Evolutionary conservation across 2,797 vertebrate genomes (phyloP).

Genomic region (Pogonophryne albipinna): DNA sequence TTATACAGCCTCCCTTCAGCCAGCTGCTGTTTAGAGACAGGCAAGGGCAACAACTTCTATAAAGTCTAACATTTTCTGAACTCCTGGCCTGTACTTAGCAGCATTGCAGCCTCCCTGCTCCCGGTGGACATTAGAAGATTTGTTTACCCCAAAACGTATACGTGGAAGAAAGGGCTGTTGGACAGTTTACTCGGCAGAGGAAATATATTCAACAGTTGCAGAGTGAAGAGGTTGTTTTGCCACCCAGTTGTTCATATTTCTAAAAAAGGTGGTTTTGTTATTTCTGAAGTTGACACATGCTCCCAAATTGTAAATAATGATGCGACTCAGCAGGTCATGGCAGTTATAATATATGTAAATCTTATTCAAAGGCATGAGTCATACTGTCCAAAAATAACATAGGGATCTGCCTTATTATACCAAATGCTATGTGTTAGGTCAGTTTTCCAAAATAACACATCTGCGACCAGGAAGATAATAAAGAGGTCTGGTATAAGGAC

Average conservation of each 20-base stretch:
- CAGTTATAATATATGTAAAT: conserved; percentile 50
- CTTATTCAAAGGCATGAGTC: conserved; percentile 35
- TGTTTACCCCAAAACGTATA: conserved; percentile 42
- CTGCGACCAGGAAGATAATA: conserved; percentile 34
- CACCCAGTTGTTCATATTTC: conserved; percentile 25
- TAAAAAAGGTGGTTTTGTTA: conserved; percentile 9
- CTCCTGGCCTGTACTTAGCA: conserved; percentile 44
- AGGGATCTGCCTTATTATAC: conserved; percentile 10
- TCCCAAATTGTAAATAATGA: conserved; percentile 30
- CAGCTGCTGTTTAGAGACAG: conserved; percentile 55
- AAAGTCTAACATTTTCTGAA: conserved; percentile 47
- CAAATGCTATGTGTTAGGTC: conserved; percentile 24
- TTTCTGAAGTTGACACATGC: conserved; percentile 33
- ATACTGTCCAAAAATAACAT: conserved; percentile 35
- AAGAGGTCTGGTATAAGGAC: conserved; percentile 20
- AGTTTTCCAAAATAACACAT: conserved; percentile 21
- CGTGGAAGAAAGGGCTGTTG: conserved; percentile 16
- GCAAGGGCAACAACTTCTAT: conserved; percentile 68
- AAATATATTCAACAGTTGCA: conserved; percentile 36
- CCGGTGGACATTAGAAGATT: conserved; percentile 36
- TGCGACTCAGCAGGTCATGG: conserved; percentile 41
- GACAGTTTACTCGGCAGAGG: conserved; percentile 20
- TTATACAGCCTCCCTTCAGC: conserved; percentile 49
- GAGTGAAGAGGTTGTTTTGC: conserved; percentile 6
- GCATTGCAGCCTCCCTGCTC: conserved; percentile 26